Conservation (phyloP, 2,888 invertebrate species). For the Eupelmus urozonus region DNA sequence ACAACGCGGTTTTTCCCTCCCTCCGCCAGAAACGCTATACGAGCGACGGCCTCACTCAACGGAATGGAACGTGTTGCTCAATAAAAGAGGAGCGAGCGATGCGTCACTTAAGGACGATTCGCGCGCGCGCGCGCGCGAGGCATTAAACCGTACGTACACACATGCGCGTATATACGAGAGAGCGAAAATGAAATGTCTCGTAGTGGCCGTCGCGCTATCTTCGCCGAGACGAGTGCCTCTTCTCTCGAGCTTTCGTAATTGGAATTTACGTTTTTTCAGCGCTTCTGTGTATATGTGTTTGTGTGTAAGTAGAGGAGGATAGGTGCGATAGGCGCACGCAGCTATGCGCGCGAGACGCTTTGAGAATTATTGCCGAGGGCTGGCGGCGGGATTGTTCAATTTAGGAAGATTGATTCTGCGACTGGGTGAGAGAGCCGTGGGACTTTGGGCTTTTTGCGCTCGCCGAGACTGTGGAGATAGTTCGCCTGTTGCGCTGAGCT, state of each 20-base stretch:
- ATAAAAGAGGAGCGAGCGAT: slow-evolving; percentile 30
- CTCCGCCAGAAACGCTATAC: neutral
- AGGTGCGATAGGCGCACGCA: no score
- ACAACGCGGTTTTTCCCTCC: neutral
- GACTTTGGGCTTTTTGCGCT: neutral
- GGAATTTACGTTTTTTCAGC: slow-evolving; percentile 38
- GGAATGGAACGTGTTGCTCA: slow-evolving; percentile 58
- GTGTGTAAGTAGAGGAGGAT: no score
- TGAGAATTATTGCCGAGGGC: neutral
- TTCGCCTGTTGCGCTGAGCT: neutral
- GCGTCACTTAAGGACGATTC: slow-evolving; percentile 56
- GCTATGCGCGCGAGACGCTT: no score
- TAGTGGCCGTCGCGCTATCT: neutral
- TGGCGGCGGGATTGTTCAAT: neutral
- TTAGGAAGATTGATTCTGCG: slow-evolving; percentile 8
- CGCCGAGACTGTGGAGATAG: no score
- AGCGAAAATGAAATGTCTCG: slow-evolving; percentile 45
- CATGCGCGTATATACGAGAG: no score
- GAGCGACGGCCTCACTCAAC: slow-evolving; percentile 43
- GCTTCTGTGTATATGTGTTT: no score
- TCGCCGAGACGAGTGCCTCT: neutral
- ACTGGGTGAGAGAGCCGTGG: neutral
- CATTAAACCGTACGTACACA: slow-evolving; percentile 16
- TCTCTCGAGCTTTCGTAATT: slow-evolving; percentile 42
- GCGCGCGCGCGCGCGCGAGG: neutral